phyloP scores from a whole-genome alignment of 2,113 vertebrate genomes.

The Galbula dea region DNA sequence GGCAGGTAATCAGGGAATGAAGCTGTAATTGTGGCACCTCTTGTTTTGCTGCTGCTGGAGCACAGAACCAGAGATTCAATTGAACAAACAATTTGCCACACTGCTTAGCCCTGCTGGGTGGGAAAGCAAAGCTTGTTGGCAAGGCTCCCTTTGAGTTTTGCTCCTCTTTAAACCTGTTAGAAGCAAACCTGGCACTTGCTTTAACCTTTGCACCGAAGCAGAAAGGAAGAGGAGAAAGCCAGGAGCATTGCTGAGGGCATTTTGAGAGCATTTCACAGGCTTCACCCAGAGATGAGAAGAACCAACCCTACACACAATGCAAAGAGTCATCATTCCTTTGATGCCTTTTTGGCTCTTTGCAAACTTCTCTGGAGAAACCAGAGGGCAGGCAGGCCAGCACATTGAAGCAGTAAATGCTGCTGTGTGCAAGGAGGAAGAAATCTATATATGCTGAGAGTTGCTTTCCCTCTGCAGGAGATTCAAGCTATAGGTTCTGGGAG shows the following conservation, averaged over 20 bases:
- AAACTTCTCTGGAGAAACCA: background rate
- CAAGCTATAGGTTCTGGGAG: background rate
- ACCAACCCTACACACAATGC: too few relatives aligned
- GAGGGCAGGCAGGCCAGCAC: background rate
- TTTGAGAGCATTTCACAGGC: background rate
- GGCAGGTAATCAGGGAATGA: conserved; percentile 76
- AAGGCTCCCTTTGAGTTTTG: background rate
- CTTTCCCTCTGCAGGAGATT: background rate
- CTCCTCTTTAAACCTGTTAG: conserved; percentile 9
- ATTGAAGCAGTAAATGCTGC: background rate
- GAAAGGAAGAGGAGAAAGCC: conserved; percentile 13
- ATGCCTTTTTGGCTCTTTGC: background rate
- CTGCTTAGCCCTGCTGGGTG: conserved; percentile 52
- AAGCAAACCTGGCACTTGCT: background rate
- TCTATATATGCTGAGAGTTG: background rate
- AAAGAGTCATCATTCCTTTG: background rate
- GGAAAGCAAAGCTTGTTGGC: conserved; percentile 31
- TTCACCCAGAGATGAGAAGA: background rate
- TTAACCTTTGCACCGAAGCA: background rate
- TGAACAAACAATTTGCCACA: conserved; percentile 67
- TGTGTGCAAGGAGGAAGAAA: accelerated
- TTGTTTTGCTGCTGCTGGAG: conserved; percentile 65
- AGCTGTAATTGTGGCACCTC: conserved; percentile 62
- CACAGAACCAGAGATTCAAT: conserved; percentile 44
- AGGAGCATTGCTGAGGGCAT: background rate